These are phyloP conservation scores for Callinectes sapidus DNA, from an alignment of 2,888 invertebrate species.

Conservation along the genomic window DNA sequence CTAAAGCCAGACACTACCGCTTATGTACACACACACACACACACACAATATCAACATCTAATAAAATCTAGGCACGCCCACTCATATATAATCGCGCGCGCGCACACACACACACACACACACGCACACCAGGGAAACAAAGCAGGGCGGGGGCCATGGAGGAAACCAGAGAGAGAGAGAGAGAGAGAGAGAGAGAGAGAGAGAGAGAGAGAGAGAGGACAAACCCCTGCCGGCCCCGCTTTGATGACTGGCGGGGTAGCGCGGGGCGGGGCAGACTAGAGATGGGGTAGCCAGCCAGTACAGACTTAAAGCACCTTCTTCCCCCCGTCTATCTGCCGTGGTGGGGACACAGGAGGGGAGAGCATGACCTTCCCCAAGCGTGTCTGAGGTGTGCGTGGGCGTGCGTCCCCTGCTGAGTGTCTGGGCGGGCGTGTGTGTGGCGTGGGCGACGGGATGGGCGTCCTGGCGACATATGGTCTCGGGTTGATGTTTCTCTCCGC, in stretches of 20 bases:
- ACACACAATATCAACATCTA: neutral
- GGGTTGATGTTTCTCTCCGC: constrained; percentile 11
- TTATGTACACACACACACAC: neutral
- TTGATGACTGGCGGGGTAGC: constrained; percentile 25
- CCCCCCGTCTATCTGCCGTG: neutral
- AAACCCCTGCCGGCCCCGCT: constrained; percentile 13
- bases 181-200: constrained; percentile 18
- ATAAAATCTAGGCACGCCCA: neutral
- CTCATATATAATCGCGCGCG: neutral
- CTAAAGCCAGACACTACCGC: constrained; percentile 8
- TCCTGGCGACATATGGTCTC: constrained; percentile 19
- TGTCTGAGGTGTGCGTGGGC: neutral
- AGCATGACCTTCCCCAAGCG: neutral
- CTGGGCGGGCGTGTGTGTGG: neutral
- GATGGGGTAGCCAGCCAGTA: constrained; percentile 17
- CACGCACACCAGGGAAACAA: constrained; percentile 7
- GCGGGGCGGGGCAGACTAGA: neutral
- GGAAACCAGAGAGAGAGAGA: constrained; percentile 12
- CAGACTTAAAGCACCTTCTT: constrained; percentile 12
- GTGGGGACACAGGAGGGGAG: neutral
- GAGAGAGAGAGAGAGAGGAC: constrained; percentile 29
- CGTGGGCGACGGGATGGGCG: neutral
- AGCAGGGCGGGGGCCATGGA: constrained; percentile 18
- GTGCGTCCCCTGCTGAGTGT: neutral
- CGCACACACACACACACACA: constrained; percentile 36